These are phyloP conservation scores for Lepidothrix coronata DNA, from an alignment of 2,113 vertebrate species.

Conservation along the genomic window DNA sequence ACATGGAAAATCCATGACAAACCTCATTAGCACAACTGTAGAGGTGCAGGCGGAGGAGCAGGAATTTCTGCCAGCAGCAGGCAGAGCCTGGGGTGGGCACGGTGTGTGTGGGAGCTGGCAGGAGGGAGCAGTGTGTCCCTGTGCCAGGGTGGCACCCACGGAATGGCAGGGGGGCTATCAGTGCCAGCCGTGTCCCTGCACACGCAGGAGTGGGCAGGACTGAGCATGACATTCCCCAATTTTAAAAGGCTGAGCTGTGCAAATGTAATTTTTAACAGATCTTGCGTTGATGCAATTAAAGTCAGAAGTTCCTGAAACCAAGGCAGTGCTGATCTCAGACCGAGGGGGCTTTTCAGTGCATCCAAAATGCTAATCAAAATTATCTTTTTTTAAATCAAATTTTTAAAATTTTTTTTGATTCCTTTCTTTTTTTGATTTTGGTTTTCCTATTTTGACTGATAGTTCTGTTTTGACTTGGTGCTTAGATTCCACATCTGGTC, in stretches of 20 bases:
- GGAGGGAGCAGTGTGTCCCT: not conserved
- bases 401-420: not conserved
- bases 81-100: not conserved
- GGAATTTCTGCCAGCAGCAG: not conserved
- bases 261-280: not conserved
- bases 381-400: not conserved
- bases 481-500: slow-evolving; percentile 88
- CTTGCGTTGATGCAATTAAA: not conserved
- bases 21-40: not conserved
- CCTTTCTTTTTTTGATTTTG: not conserved
- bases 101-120: not conserved
- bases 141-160: not conserved
- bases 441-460: slow-evolving; percentile 41
- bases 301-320: slow-evolving; percentile 39
- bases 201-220: not conserved
- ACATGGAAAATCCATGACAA: slow-evolving; percentile 42
- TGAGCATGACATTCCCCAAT: not conserved
- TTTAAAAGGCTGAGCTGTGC: not conserved
- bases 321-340: slow-evolving; percentile 38
- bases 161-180: not conserved
- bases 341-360: slow-evolving; percentile 45
- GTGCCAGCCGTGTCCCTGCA: not conserved
- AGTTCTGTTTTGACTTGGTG: slow-evolving; percentile 68
- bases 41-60: not conserved
- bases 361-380: slow-evolving; percentile 19